These are phyloP conservation scores for Spea bombifrons DNA, from an alignment of 2,113 vertebrate genomes.

Conservation along the genomic window DNA sequence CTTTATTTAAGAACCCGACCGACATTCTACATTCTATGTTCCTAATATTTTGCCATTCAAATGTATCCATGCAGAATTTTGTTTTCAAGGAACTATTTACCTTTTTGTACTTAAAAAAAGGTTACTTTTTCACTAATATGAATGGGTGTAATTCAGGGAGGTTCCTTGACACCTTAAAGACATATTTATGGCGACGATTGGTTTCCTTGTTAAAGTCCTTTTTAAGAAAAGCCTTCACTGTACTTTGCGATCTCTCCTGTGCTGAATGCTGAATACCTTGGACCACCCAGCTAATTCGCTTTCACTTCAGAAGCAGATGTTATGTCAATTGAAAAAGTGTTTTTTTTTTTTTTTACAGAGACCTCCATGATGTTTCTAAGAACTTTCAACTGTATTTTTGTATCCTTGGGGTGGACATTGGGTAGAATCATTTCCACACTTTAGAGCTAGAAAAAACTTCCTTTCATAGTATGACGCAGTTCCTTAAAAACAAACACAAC, in stretches of 20 bases:
- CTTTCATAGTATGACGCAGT: neutral
- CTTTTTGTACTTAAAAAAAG: no score
- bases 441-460: conserved; percentile 18
- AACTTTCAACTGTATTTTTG: conserved; percentile 18
- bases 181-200: no score
- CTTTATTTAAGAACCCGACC: no score
- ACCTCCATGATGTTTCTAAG: conserved; percentile 1
- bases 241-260: conserved; percentile 9
- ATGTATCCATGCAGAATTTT: no score
- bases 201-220: neutral
- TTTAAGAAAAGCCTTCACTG: neutral
- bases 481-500: neutral
- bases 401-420: neutral
- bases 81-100: no score
- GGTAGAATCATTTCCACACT: neutral
- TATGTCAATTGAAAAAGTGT: neutral
- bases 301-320: conserved; percentile 33
- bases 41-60: no score
- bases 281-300: conserved; percentile 30
- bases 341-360: neutral
- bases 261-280: conserved; percentile 3
- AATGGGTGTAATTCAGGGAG: no score
- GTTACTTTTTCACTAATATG: no score
- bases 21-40: no score
- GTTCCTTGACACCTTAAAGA: no score